Evolutionary conservation across 2,797 vertebrate species (phyloP), one percentile per base, ranked within the genome.

Genomic region (Centropyge bicolor): DNA sequence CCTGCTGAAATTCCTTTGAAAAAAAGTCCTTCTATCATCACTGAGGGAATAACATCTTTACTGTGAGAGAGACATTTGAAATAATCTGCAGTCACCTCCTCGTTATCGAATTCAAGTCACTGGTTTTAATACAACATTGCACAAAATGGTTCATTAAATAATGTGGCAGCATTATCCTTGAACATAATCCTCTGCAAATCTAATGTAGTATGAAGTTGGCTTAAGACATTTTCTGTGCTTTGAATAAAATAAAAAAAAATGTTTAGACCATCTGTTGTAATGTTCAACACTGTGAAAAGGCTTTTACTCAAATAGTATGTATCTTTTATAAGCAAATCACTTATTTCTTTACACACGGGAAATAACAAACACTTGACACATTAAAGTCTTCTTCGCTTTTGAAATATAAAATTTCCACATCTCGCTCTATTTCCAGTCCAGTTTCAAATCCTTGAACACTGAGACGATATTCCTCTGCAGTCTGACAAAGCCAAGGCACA

Each of bases 391-490:
- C 20, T 35, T 22, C 3, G 1, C 45, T 74, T 70, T 83, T 79
- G 65, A 68, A 77, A 82, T 74, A 71, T 56, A 56, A 59, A 78
- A 74, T 60, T 72, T 71, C 70, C 38, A 43, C 70, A 52, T 84
- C 24, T 56, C 56, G 35, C 46, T 61, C 38, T 80, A 76, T 80
- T 81, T 70, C 12, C 76, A 60, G 59, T 80, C 83, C 67, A 80
- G 70, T 76, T 77, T 82, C 59, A 87, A 78, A 73, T 69, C 70
- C 62, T 88, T 75, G 68, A 63, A 89, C 70, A 69, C 70, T 69
- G 61, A 83, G 76, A 55, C 78, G 67, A 81, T 82, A 78, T 75
- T 83, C 55, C 77, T 81, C 52, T 76, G 75, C 72, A 86, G 83
- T 75, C 57, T 82, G 76, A 85, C 74, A 85, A 77, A 88, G 80